Evolutionary conservation across 2,797 vertebrate genomes (phyloP).

Genomic region (Capromys pilorides): DNA sequence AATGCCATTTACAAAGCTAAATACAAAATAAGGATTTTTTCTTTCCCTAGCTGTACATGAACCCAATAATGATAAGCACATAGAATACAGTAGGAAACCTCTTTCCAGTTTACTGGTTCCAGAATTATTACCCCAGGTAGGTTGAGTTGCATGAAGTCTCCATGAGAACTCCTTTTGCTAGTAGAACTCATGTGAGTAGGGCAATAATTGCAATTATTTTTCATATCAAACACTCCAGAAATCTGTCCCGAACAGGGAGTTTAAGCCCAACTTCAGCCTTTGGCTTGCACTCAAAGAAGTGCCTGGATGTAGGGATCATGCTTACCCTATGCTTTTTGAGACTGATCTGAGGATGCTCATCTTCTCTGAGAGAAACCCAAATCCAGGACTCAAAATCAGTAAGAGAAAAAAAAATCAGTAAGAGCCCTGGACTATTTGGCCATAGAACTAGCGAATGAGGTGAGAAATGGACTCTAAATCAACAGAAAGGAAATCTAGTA

Average conservation of each 20-base stretch:
- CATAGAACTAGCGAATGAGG: slow-evolving; percentile 58
- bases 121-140: neutral
- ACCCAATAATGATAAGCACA: neutral
- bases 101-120: neutral
- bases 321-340: slow-evolving; percentile 35
- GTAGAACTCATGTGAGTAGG: neutral
- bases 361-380: slow-evolving; percentile 64
- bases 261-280: slow-evolving; percentile 30
- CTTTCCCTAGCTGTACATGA: neutral
- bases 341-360: slow-evolving; percentile 55
- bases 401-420: slow-evolving; percentile 68
- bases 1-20: neutral
- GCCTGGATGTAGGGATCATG: slow-evolving; percentile 64
- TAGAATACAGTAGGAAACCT: neutral
- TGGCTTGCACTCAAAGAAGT: slow-evolving; percentile 61
- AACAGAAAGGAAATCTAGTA: slow-evolving; percentile 54
- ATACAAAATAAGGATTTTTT: neutral
- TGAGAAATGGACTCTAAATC: slow-evolving; percentile 57
- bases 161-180: neutral
- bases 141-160: neutral
- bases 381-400: slow-evolving; percentile 63
- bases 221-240: slow-evolving; percentile 24
- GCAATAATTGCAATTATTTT: slow-evolving; percentile 48
- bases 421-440: slow-evolving; percentile 63
- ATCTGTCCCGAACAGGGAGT: neutral